Evolutionary conservation across 2,888 invertebrate species (phyloP).

Genomic region (Eupithecia subfuscata): DNA sequence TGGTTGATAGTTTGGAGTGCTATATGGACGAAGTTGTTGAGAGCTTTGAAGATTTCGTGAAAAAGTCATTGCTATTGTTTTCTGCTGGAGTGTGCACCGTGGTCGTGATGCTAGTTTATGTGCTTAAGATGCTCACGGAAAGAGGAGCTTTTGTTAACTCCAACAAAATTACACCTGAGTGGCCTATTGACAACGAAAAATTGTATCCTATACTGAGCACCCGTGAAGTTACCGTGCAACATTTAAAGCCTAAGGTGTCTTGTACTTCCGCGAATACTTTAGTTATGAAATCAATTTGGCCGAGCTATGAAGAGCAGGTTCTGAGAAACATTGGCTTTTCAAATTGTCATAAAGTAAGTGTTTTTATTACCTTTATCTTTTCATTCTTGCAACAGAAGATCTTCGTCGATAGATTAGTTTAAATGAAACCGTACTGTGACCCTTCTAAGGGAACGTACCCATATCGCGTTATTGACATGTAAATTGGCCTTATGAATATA

Average conservation of each 20-base stretch:
- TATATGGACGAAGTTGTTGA: slow-evolving; percentile 9
- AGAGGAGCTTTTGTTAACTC: neutral
- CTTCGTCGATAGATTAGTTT: neutral
- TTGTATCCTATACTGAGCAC: neutral
- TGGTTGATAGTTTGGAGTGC: slow-evolving; percentile 7
- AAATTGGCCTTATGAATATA: no score
- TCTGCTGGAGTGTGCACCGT: slow-evolving; percentile 10
- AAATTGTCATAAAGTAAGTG: slow-evolving; percentile 8
- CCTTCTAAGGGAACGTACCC: neutral
- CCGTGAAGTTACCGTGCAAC: neutral
- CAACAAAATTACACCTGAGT: neutral
- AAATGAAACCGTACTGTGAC: neutral
- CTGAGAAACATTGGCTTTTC: slow-evolving; percentile 9
- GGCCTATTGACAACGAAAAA: neutral
- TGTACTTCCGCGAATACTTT: neutral
- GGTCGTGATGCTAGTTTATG: slow-evolving; percentile 8
- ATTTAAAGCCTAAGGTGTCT: neutral
- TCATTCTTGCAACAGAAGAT: neutral
- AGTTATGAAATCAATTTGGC: neutral
- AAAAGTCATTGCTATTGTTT: slow-evolving; percentile 11
- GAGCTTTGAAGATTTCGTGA: slow-evolving; percentile 10
- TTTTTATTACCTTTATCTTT: neutral
- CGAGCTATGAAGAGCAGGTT: slow-evolving; percentile 9
- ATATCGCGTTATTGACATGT: no score
- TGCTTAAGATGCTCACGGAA: slow-evolving; percentile 4